Conservation (phyloP, 2,888 invertebrate genomes). For the Ashinkailepas kermadecensis region DNA sequence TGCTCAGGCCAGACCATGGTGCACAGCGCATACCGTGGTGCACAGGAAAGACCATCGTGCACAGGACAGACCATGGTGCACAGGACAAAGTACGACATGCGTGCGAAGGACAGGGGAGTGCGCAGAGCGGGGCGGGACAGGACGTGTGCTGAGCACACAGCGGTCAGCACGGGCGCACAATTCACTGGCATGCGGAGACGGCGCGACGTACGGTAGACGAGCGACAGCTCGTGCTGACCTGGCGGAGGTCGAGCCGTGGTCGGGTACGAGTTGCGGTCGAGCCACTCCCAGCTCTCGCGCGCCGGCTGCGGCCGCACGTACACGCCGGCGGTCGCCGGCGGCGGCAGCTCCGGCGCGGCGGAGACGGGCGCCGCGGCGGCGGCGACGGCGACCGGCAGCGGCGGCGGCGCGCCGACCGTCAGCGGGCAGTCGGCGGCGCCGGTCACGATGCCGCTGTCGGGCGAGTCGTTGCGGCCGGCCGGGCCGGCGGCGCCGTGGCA, state of each 20-base stretch:
- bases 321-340: background rate
- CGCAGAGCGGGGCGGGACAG: background rate
- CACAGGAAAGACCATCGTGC: too few relatives aligned
- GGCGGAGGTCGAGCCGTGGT: background rate
- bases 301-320: background rate
- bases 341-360: background rate
- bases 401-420: background rate
- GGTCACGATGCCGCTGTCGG: constrained; percentile 7
- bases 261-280: constrained; percentile 15
- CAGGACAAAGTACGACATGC: too few relatives aligned
- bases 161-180: background rate
- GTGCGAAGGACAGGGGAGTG: too few relatives aligned
- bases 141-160: background rate
- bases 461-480: constrained; percentile 1
- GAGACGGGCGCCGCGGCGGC: background rate
- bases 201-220: background rate
- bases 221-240: background rate
- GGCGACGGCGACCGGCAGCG: background rate
- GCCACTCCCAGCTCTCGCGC: constrained; percentile 14
- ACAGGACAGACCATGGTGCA: too few relatives aligned
- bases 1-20: too few relatives aligned
- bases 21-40: too few relatives aligned
- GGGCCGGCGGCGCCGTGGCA: background rate
- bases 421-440: background rate
- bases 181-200: too few relatives aligned